Conservation (phyloP, 2,113 vertebrate species). For the Chiloscyllium plagiosum region DNA sequence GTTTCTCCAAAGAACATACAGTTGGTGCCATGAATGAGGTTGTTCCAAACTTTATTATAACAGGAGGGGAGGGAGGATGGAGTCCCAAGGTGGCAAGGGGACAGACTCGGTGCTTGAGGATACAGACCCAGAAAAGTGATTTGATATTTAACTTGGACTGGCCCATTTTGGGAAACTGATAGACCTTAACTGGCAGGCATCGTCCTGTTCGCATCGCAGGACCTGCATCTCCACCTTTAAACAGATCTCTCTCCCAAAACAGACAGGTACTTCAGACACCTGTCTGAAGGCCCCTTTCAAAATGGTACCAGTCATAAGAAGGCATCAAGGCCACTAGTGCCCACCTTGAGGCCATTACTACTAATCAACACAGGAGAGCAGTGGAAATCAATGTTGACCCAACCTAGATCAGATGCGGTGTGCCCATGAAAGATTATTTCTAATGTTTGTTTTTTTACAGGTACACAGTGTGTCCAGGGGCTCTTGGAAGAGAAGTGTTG, state of each 20-base stretch:
- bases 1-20: background rate
- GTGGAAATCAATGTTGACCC: background rate
- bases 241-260: background rate
- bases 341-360: background rate
- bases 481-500: slow-evolving; percentile 50
- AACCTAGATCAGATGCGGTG: background rate
- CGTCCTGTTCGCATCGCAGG: background rate
- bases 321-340: background rate
- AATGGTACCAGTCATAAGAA: background rate
- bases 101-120: background rate
- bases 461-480: slow-evolving; percentile 56
- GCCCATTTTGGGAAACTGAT: background rate
- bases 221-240: background rate
- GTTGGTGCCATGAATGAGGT: background rate
- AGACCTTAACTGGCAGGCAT: background rate
- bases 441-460: slow-evolving; percentile 49
- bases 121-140: background rate
- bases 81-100: background rate
- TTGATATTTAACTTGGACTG: background rate
- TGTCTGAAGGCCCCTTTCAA: background rate
- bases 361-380: background rate
- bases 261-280: background rate
- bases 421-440: background rate
- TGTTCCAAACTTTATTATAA: background rate
- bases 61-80: background rate